A percentile compares a stretch with the other conserved stretches of the same genome.
Evolutionary conservation across 2,888 invertebrate species (phyloP).

Genomic region (Mesoligia furuncula): DNA sequence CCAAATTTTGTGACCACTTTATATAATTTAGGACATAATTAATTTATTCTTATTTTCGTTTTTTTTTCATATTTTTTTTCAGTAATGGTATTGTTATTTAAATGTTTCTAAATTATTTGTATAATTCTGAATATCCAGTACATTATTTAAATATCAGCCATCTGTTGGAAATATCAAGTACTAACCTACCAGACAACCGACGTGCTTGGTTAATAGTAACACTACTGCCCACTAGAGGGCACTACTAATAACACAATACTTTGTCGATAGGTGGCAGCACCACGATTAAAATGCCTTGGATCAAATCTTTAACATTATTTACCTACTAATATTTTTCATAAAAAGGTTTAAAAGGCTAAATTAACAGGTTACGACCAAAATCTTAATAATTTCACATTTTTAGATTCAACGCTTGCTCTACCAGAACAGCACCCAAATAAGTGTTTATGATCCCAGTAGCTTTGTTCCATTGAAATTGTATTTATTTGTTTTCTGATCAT

Average conservation of each 20-base stretch:
- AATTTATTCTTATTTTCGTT: not conserved
- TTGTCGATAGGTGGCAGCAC: slow-evolving; percentile 45
- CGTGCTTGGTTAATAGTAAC: not conserved
- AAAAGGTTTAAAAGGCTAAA: not conserved
- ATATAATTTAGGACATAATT: not conserved
- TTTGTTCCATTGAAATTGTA: not conserved
- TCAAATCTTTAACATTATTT: too few species aligned
- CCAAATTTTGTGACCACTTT: too few species aligned
- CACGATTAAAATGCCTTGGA: too few species aligned
- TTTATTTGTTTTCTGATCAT: not conserved
- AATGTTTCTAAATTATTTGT: too few species aligned
- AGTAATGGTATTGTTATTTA: too few species aligned
- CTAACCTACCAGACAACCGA: not conserved
- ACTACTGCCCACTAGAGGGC: slow-evolving; percentile 47
- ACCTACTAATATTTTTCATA: not conserved
- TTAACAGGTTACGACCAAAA: not conserved
- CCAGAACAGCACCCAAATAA: not conserved
- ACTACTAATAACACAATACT: not conserved
- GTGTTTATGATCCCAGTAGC: not conserved
- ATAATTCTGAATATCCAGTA: too few species aligned
- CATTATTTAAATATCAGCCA: slow-evolving; percentile 5
- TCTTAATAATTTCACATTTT: not conserved
- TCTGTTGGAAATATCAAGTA: slow-evolving; percentile 15
- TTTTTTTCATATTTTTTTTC: not conserved
- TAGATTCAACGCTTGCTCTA: not conserved